phyloP scores from a whole-genome alignment of 2,797 vertebrate genomes.

The Cryptoblepharus egeriae region DNA sequence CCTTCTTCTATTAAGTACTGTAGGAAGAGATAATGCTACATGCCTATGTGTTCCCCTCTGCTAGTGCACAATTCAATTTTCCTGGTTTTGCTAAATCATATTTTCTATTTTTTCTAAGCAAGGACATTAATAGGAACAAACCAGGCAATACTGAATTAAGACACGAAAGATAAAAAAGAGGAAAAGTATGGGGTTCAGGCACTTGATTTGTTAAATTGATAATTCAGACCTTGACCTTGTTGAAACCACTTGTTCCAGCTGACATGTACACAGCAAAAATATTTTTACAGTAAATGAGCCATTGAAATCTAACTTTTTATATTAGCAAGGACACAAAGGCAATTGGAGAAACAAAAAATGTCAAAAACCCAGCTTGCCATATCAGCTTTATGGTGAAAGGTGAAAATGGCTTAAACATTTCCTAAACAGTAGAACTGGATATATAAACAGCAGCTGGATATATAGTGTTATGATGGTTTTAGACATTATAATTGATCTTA shows the following conservation, averaged over 20 bases:
- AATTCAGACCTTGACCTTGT: no score
- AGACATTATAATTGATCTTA: constrained; percentile 74
- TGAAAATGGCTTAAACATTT: constrained; percentile 74
- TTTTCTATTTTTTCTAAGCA: no score
- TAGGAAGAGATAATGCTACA: neutral
- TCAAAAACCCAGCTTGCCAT: constrained; percentile 49
- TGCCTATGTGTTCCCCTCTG: no score
- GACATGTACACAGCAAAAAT: neutral
- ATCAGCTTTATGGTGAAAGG: constrained; percentile 62
- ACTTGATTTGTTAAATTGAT: no score
- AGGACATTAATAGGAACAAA: no score
- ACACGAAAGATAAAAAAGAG: no score
- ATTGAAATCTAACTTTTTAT: neutral
- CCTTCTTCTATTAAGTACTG: no score
- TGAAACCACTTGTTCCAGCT: neutral
- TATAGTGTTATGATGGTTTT: constrained; percentile 78
- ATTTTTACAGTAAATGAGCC: constrained; percentile 45
- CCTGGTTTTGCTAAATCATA: no score
- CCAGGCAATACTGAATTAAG: no score
- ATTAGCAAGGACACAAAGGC: constrained; percentile 33
- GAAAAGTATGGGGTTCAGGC: no score
- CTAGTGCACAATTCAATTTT: no score
- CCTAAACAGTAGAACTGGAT: constrained; percentile 71
- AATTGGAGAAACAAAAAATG: constrained; percentile 27
- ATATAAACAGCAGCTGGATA: constrained; percentile 80